Conservation (phyloP, 2,888 invertebrate species). For the Branchellion lobata region DNA sequence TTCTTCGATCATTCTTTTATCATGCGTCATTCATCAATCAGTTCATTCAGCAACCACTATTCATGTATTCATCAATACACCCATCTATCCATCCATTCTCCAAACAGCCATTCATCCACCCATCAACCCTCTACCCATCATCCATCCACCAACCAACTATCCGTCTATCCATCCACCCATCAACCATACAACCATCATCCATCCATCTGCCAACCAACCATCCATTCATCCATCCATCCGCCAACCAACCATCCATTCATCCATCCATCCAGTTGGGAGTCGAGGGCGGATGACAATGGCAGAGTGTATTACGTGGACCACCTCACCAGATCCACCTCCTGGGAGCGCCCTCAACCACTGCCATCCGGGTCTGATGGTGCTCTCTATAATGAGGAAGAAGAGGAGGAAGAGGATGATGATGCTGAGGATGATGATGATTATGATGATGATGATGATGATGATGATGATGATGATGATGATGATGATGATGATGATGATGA, state of each 20-base stretch:
- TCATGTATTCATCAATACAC: too few relatives aligned
- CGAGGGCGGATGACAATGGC: slow-evolving; percentile 81
- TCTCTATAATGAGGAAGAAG: too few relatives aligned
- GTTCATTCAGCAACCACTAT: too few relatives aligned
- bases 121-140: too few relatives aligned
- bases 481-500: slow-evolving; percentile 29
- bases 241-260: not conserved
- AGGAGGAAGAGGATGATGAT: slow-evolving; percentile 22
- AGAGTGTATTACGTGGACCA: slow-evolving; percentile 96
- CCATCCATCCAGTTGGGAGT: slow-evolving; percentile 74
- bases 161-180: too few relatives aligned
- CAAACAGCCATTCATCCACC: too few relatives aligned
- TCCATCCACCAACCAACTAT: too few relatives aligned
- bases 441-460: slow-evolving; percentile 9
- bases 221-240: not conserved
- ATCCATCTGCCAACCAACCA: not conserved
- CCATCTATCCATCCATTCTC: too few relatives aligned
- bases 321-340: slow-evolving; percentile 88
- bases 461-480: slow-evolving; percentile 30
- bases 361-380: slow-evolving; percentile 52
- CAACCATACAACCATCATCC: not conserved
- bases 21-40: too few relatives aligned
- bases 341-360: slow-evolving; percentile 80
- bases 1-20: too few relatives aligned
- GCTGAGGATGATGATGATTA: slow-evolving; percentile 31